Conservation (phyloP, 1,140 invertebrate genomes). For the Eriocheir sinensis region DNA sequence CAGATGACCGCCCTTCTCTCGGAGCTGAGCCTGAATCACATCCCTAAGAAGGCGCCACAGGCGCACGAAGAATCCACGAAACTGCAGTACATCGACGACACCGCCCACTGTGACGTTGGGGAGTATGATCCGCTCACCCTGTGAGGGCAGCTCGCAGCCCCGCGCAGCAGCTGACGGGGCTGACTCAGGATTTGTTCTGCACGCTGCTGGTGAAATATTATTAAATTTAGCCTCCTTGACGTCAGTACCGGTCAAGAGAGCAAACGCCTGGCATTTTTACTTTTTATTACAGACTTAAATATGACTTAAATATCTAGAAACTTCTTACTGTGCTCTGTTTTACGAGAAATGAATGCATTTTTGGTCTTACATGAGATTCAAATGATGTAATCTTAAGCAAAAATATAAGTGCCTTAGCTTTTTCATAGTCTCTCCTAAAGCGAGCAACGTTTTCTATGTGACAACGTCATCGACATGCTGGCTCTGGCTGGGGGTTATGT, state of each 20-base stretch:
- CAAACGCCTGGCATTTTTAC: background rate
- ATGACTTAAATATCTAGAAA: no score
- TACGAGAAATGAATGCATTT: background rate
- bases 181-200: background rate
- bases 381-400: background rate
- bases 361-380: no score
- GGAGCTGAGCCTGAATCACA: background rate
- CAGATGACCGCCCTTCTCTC: background rate
- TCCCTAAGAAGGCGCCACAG: background rate
- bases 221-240: background rate
- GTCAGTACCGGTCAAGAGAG: background rate
- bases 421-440: background rate
- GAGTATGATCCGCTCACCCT: background rate
- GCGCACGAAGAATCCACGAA: background rate
- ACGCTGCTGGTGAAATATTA: background rate
- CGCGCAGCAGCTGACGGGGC: background rate
- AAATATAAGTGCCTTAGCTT: slow-evolving; percentile 14
- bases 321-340: no score
- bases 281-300: background rate
- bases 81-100: background rate
- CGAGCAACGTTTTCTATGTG: slow-evolving; percentile 62
- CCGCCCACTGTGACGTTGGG: background rate
- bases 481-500: slow-evolving; percentile 62
- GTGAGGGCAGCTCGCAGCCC: background rate
- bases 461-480: slow-evolving; percentile 71